Evolutionary conservation across 2,888 invertebrate species (phyloP).

Genomic region (Taenaris catops): DNA sequence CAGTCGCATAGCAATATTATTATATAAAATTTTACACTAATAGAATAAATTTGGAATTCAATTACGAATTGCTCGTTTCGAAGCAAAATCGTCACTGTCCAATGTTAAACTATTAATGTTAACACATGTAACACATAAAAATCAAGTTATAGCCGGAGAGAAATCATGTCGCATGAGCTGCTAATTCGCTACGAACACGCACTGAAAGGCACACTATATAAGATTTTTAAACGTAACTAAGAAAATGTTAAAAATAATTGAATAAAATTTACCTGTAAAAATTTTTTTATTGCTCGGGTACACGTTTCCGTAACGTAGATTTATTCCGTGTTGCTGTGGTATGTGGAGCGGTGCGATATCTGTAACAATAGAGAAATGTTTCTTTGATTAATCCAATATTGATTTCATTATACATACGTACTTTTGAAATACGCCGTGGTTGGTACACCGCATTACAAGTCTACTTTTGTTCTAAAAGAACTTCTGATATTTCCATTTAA

Average conservation of each 20-base stretch:
- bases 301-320: too few species aligned
- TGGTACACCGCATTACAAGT: too few species aligned
- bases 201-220: background rate
- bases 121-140: background rate
- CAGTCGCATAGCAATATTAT: constrained; percentile 6
- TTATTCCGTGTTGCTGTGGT: too few species aligned
- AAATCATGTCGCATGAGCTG: constrained; percentile 4
- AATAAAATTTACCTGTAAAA: constrained; percentile 18
- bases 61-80: background rate
- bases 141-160: background rate
- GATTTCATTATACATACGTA: too few species aligned
- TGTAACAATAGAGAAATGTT: constrained; percentile 38
- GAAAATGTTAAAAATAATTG: background rate
- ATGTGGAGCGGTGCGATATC: constrained; percentile 19
- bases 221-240: background rate
- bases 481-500: too few species aligned
- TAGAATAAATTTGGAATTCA: constrained; percentile 1
- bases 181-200: background rate
- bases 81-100: background rate
- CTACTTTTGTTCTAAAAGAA: too few species aligned
- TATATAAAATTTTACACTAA: background rate
- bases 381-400: too few species aligned
- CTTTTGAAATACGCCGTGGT: too few species aligned
- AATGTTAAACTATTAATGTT: constrained; percentile 1
- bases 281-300: background rate